Evolutionary conservation across 2,888 invertebrate genomes (phyloP), one percentile per base, ranked within the genome.

Genomic region (Anthophora plumipes): DNA sequence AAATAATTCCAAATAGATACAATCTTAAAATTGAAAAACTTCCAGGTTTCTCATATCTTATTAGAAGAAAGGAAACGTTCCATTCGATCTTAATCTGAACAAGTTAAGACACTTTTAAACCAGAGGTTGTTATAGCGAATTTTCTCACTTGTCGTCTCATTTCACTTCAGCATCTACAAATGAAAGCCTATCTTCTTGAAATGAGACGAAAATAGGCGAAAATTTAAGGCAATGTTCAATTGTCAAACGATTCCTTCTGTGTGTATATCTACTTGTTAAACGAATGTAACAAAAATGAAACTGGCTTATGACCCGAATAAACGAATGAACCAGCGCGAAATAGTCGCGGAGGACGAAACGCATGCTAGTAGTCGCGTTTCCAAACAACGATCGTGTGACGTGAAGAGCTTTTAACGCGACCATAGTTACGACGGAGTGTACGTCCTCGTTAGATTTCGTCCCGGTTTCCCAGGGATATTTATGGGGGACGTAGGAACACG

Each of bases 401-500:
- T 48, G 48, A 59, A 20, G 46, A 59, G 61, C 55, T 74, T 68
- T 63, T 57, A 77, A 77, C 55, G 66, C 43, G 63, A 50, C n/a
- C 31, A 25, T 11, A 11, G 37, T 67, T 61, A 52, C 73, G 55
- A 64, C 72, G 55, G 43, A 57, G 52, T 17, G 22, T 14, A n/a
- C 61, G 73, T 43, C 70, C 80, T 80, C 74, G 77, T 77, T 80
- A 64, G 80, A 75, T 84, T 76, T 81, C 52, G 75, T 60, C 81
- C 75, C 37, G 22, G 69, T 84, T 81, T 81, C 63, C 70, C 75
- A 76, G 39, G 66, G 67, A 84, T 68, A 68, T 80, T 71, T 84
- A 77, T 57, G 52, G 41, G 60, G 43, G 25, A 41, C 22, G 17
- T n/a, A 9, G 60, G 48, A 52, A n/a, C 46, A 17, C 73, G 54